Conservation (phyloP, 1,140 invertebrate genomes). For the Scaptomyza hsui region DNA sequence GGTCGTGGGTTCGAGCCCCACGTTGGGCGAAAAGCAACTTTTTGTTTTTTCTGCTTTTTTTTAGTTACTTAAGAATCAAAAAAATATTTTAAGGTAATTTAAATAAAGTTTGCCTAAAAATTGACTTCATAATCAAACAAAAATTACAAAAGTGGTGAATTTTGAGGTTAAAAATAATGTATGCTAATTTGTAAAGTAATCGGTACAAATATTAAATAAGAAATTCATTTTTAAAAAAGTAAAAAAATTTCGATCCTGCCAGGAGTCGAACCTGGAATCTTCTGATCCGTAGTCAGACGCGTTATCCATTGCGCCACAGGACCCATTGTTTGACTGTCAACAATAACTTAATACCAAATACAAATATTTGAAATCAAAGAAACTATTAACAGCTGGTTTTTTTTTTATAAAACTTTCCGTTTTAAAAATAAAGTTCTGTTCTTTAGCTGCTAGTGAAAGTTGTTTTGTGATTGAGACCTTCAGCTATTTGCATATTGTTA, state of each 20-base stretch:
- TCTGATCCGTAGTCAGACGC: slow-evolving; percentile 89
- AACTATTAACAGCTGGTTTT: not conserved
- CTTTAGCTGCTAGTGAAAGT: slow-evolving; percentile 19
- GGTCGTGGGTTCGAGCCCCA: slow-evolving; percentile 96
- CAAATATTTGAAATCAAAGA: not conserved
- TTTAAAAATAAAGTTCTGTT: slow-evolving; percentile 10
- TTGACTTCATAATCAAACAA: no score
- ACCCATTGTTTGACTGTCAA: not conserved
- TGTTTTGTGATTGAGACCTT: slow-evolving; percentile 25
- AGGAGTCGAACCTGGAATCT: slow-evolving; percentile 90
- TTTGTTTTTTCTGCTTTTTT: slow-evolving; percentile 28
- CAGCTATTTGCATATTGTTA: slow-evolving; percentile 31
- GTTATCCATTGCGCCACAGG: slow-evolving; percentile 85
- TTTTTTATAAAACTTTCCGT: not conserved
- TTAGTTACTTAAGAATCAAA: slow-evolving; percentile 5
- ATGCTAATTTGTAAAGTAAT: no score
- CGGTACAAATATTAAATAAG: no score
- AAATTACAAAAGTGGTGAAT: no score
- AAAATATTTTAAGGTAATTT: not conserved
- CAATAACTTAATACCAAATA: not conserved
- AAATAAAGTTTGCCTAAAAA: not conserved
- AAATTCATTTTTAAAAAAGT: no score
- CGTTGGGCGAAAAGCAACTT: slow-evolving; percentile 88
- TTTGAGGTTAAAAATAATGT: no score
- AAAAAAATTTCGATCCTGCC: slow-evolving; percentile 86